Base-by-base conservation (phyloP, 2,797 vertebrate genomes). In the Anguilla marmorata region DNA sequence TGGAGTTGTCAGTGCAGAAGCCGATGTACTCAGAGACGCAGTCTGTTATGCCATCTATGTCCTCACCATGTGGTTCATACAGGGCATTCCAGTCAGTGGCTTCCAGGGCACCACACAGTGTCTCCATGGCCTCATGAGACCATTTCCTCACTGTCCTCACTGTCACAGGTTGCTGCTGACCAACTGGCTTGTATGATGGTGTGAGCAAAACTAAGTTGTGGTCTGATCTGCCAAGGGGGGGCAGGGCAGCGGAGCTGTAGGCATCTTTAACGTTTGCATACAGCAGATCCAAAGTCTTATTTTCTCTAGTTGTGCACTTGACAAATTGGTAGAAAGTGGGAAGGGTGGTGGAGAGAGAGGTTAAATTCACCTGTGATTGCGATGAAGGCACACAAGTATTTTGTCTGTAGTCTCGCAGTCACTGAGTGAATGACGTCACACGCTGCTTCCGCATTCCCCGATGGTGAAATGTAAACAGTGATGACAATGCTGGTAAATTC, bases 101-200 rank as follows among this genome's bases (percentile, higher is more conserved):
- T 6, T 86, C 58, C 54, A 86, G 85, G 30, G 56, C 85, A 41
- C 58, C 85, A 63, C 84, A 63, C 84, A 63, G 58, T 86, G 85
- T 85, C 54, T 85, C 54, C n/a, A 85, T 85, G 84, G 84, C 84
- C 84, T 85, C 56, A 9, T 60, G 56, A 86, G 56, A 69, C 85
- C 12, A 86, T 66, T 63, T 86, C 85, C 85, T 86, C 85, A 37
- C 54, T 86, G 85, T 66, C 85, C 85, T 66, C 85, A 86, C 56
- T 69, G 58, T 41, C 54, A 69, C 56, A 19, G 85, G 85, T 41
- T 66, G 85, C 85, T 86, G 85, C 85, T 63, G 85, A 45, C 21
- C 58, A 60, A 86, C 30, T 63, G 33, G 54, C 54, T 85, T 85
- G 84, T 85, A 85, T 16, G 84, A 85, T 58, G 84, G 27, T 52